phyloP scores from a whole-genome alignment of 2,113 vertebrate species.

The Microtus ochrogaster region DNA sequence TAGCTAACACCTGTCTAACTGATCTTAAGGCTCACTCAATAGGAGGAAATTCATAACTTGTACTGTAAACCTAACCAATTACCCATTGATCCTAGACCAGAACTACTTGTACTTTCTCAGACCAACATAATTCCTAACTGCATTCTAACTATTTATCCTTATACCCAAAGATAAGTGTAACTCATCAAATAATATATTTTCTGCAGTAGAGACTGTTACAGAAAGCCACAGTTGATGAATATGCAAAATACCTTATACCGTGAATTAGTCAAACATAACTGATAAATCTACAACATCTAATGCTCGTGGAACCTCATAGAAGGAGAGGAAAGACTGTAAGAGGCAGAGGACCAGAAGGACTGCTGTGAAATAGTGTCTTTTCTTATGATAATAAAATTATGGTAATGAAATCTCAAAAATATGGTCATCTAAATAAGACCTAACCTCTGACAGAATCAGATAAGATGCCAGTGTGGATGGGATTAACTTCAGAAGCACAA shows the following conservation, averaged over 20 bases:
- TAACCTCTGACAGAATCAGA: not conserved
- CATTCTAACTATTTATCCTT: not conserved
- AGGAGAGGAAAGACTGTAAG: not conserved
- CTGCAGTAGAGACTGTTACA: not conserved
- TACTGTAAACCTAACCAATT: not conserved
- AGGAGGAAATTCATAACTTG: not conserved
- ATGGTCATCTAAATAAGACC: not conserved
- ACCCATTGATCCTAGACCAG: not conserved
- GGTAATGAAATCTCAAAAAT: not conserved
- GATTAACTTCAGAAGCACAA: not conserved
- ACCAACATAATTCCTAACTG: not conserved
- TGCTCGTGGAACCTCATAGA: not conserved
- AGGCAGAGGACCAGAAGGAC: not conserved
- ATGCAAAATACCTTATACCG: not conserved
- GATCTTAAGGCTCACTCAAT: not conserved
- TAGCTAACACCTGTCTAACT: not conserved
- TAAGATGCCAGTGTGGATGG: not conserved
- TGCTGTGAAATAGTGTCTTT: not conserved
- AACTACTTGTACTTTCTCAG: not conserved
- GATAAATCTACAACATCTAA: not conserved
- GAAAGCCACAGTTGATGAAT: not conserved
- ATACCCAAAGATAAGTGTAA: not conserved
- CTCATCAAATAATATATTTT: not conserved
- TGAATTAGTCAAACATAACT: not conserved
- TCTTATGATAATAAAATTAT: not conserved